Conservation (phyloP, 1,140 invertebrate species). For the Halictus rubicundus region DNA sequence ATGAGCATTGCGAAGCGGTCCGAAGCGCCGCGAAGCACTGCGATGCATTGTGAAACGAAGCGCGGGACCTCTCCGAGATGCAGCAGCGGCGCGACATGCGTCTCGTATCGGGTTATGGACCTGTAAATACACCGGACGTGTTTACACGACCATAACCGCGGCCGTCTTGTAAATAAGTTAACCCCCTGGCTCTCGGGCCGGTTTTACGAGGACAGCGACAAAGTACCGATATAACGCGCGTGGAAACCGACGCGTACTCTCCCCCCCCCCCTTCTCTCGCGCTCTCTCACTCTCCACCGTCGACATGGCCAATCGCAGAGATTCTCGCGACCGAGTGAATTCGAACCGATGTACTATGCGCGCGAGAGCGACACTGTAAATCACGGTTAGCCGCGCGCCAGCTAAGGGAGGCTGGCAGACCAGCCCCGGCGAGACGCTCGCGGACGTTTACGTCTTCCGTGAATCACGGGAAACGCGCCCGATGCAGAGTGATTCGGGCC, state of each 20-base stretch:
- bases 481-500: not conserved
- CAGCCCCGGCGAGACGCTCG: slow-evolving; percentile 19
- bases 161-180: slow-evolving; percentile 67
- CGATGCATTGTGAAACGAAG: not conserved
- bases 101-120: slow-evolving; percentile 62
- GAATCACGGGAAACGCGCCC: slow-evolving; percentile 11
- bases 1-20: not conserved
- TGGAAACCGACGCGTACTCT: not conserved
- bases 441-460: slow-evolving; percentile 28
- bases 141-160: slow-evolving; percentile 66
- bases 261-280: too few relatives aligned
- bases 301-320: slow-evolving; percentile 23
- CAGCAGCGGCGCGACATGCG: slow-evolving; percentile 48
- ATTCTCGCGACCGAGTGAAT: slow-evolving; percentile 44
- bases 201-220: slow-evolving; percentile 65
- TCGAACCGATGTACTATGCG: slow-evolving; percentile 35
- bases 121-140: slow-evolving; percentile 67
- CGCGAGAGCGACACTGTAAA: slow-evolving; percentile 39
- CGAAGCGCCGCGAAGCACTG: not conserved
- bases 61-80: slow-evolving; percentile 28
- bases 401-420: slow-evolving; percentile 9
- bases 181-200: slow-evolving; percentile 42
- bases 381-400: slow-evolving; percentile 27
- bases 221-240: slow-evolving; percentile 57
- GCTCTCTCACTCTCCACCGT: too few relatives aligned